Evolutionary conservation across 2,888 invertebrate species (phyloP), one percentile per base, ranked within the genome.

Genomic region (Copidosoma aretas): DNA sequence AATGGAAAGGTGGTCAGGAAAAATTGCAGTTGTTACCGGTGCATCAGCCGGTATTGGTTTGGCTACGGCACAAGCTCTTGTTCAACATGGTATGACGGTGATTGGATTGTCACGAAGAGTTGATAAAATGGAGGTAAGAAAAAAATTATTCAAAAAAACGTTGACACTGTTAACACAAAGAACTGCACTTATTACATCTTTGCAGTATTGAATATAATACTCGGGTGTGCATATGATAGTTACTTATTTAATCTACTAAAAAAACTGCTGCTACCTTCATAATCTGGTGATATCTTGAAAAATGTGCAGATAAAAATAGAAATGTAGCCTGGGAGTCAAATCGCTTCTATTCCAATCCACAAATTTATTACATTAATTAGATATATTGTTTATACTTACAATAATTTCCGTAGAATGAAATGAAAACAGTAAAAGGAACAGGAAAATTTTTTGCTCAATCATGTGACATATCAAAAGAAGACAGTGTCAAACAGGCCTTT

Each of bases 11-110:
- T 90, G 89, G 89, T 75, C 76, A 10, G 88, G 87, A 73, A 87
- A 87, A 76, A 86, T 88, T 0, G 90, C 89, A 0, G 86, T 90
- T 41, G 88, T 90, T 49, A 90, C 89, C 0, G 90, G 90, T 2
- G 89, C 89, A 14, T 89, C 89, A 76, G 83, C 86, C 0, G 90
- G 89, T 2, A 89, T 90, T 59, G 90, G 88, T 12, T 85, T 85
- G 0, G 85, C 84, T 12, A 84, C 86, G 19, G 82, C 82, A 1
- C 77, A 81, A 71, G 82, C 84, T 60, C 79, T 88, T 43, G 81
- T 86, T 0, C 80, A 83, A 60, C 78, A 84, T 8, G 89, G 89
- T 0, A 79, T 86, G 79, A 84, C 83, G 53, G 89, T 89, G 0
- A 83, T 87, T 0, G 88, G 86, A 0, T 80, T 88, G 70, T 87